These are phyloP conservation scores for Pogonognathellus flavescens DNA, from an alignment of 1,140 invertebrate species.

Conservation along the genomic window DNA sequence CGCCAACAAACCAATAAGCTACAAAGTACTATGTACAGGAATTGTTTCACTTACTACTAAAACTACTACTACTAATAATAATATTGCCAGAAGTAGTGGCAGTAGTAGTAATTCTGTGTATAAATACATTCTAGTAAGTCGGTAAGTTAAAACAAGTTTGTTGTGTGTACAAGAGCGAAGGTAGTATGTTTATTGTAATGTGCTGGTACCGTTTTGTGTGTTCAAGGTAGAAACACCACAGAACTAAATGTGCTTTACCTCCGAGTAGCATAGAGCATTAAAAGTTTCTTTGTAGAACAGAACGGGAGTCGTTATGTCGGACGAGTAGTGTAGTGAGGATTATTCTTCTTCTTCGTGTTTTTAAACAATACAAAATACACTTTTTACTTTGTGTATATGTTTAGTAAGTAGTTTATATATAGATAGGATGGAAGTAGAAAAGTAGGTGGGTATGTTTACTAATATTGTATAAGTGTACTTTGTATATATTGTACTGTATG, in stretches of 20 bases:
- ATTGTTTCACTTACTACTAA: neutral
- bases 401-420: too few relatives aligned
- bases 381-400: neutral
- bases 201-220: neutral
- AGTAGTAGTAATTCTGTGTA: too few relatives aligned
- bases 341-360: neutral
- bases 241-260: constrained; percentile 26
- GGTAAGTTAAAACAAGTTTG: too few relatives aligned
- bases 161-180: too few relatives aligned
- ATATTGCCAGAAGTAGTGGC: too few relatives aligned
- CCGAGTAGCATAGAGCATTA: constrained; percentile 35
- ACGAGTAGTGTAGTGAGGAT: neutral
- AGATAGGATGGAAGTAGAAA: too few relatives aligned
- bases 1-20: constrained; percentile 9
- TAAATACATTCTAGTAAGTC: too few relatives aligned
- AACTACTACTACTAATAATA: too few relatives aligned
- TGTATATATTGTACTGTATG: neutral
- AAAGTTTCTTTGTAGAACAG: constrained; percentile 33
- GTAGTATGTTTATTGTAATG: too few relatives aligned
- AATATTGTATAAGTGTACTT: neutral
- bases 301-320: constrained; percentile 15
- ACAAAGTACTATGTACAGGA: neutral
- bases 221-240: constrained; percentile 12
- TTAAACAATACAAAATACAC: neutral
- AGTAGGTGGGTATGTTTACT: too few relatives aligned